A percentile compares a stretch with the other conserved stretches of the same genome.
These are phyloP conservation scores for Psephotus haematonotus DNA, from an alignment of 2,113 vertebrate species.

Conservation along the genomic window DNA sequence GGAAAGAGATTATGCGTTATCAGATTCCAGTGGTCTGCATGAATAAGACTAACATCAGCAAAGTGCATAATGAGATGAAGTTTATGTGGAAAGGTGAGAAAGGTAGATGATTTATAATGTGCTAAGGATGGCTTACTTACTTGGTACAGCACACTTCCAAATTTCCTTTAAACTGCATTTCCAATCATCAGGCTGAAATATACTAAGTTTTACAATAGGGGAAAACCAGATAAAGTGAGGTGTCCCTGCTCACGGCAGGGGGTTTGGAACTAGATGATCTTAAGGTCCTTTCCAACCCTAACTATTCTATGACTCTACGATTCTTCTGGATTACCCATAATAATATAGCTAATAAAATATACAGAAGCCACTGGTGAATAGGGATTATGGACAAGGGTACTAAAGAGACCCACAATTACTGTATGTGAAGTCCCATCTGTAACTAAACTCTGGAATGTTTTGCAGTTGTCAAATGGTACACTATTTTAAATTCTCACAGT, in stretches of 20 bases:
- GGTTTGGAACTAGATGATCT: too few species aligned
- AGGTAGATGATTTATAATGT: not conserved
- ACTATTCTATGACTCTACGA: too few species aligned
- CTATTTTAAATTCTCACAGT: not conserved
- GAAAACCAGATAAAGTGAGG: not conserved
- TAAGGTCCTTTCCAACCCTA: too few species aligned
- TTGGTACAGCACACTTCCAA: not conserved
- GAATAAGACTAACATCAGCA: not conserved
- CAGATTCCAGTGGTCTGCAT: conserved; percentile 26
- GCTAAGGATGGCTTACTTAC: not conserved
- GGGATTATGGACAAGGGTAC: not conserved
- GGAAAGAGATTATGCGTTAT: not conserved
- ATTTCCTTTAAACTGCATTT: conserved; percentile 16
- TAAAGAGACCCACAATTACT: not conserved
- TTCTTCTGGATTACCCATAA: not conserved
- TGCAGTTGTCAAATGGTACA: not conserved
- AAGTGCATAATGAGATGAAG: not conserved
- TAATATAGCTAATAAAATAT: not conserved
- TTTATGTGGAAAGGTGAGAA: not conserved
- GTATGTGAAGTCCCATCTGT: not conserved
- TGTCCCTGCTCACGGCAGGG: too few species aligned
- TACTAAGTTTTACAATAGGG: not conserved
- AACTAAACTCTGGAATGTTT: conserved; percentile 57
- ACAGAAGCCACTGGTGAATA: not conserved
- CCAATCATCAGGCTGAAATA: not conserved